Conservation (phyloP, 1,140 invertebrate genomes). For the Hestina assimilis region DNA sequence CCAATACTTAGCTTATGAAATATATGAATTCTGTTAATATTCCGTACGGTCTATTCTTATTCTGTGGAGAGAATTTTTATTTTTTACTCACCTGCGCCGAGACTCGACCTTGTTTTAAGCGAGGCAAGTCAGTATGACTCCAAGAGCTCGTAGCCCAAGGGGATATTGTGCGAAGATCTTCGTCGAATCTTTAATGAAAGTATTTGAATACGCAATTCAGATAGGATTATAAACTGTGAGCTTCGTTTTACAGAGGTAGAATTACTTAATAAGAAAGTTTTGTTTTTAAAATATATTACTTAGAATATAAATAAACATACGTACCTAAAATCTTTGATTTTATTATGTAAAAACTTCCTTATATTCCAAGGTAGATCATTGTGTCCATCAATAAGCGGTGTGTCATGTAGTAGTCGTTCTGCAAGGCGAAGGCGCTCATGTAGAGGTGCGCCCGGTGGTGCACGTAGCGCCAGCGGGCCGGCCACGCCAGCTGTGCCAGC, state of each 20-base stretch:
- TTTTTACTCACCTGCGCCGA: constrained; percentile 86
- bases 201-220: background rate
- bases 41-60: background rate
- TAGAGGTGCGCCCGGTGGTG: constrained; percentile 81
- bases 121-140: constrained; percentile 91
- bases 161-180: constrained; percentile 85
- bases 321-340: constrained; percentile 88
- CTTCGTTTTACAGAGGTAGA: no score
- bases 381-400: constrained; percentile 87
- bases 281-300: no score
- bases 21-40: no score
- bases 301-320: constrained; percentile 13
- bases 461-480: constrained; percentile 82
- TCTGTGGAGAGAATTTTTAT: background rate
- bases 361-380: constrained; percentile 96
- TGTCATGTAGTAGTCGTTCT: constrained; percentile 80
- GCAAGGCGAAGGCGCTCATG: constrained; percentile 82
- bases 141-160: constrained; percentile 88
- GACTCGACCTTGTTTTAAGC: constrained; percentile 87
- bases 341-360: constrained; percentile 91
- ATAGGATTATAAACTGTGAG: no score
- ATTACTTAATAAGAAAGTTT: no score
- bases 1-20: no score
- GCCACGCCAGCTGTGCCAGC: constrained; percentile 83
- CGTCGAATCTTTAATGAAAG: constrained; percentile 75